phyloP scores from a whole-genome alignment of 2,113 vertebrate genomes.

The Coturnix japonica region DNA sequence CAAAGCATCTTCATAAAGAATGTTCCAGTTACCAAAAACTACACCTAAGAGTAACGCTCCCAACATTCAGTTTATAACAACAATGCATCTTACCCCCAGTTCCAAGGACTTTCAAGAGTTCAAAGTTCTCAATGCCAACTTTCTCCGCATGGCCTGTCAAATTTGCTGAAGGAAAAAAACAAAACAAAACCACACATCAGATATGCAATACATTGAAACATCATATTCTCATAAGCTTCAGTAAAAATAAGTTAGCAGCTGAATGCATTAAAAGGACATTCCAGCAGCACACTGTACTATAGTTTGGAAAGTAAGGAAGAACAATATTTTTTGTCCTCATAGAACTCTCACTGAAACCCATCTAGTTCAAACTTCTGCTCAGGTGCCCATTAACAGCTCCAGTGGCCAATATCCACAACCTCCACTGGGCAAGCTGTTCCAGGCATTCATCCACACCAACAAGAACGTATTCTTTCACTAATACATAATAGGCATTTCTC shows the following conservation, averaged over 20 bases:
- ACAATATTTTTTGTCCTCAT: not conserved
- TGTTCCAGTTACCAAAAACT: not conserved
- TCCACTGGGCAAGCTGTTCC: not conserved
- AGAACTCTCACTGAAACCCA: not conserved
- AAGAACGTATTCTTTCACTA: not conserved
- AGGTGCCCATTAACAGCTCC: not conserved
- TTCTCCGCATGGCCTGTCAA: slow-evolving; percentile 95
- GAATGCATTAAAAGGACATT: not conserved
- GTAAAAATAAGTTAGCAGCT: not conserved
- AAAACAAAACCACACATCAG: not conserved
- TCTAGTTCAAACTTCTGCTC: not conserved
- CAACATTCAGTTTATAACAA: slow-evolving; percentile 3
- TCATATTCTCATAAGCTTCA: not conserved
- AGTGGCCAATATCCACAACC: not conserved
- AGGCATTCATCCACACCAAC: not conserved
- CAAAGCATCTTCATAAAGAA: not conserved
- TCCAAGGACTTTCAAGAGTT: slow-evolving; percentile 94
- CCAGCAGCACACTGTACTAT: not conserved
- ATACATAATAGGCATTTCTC: not conserved
- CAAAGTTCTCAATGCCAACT: slow-evolving; percentile 98
- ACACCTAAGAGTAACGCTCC: not conserved
- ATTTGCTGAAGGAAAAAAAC: slow-evolving; percentile 85
- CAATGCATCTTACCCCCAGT: slow-evolving; percentile 89
- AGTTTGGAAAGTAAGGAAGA: not conserved
- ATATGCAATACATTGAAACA: not conserved